Evolutionary conservation across 92 coral and sea anemone genomes (phyloP).

Genomic region (Metridium senile): DNA sequence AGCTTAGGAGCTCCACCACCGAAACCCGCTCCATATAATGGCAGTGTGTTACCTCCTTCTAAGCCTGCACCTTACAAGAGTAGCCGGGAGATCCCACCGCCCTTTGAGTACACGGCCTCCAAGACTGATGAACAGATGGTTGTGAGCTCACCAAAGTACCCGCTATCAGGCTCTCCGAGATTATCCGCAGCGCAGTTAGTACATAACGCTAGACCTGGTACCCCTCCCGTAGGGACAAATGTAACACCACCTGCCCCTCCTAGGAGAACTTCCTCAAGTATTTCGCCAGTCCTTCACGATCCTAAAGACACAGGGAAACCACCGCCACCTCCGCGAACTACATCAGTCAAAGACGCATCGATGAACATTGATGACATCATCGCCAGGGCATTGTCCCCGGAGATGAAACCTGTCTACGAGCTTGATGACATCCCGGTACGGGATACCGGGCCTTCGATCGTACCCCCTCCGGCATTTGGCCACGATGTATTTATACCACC

Average conservation of each 20-base stretch:
- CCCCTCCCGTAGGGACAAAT: not conserved
- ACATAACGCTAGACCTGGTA: conserved; percentile 5
- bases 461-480: conserved; percentile 9
- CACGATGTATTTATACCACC: not conserved
- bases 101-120: not conserved
- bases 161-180: conserved; percentile 33
- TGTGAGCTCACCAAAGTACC: conserved; percentile 6
- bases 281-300: not conserved
- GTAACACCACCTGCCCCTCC: conserved; percentile 24
- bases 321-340: conserved; percentile 47
- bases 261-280: not conserved
- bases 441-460: conserved; percentile 26
- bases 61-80: not conserved
- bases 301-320: conserved; percentile 16
- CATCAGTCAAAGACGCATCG: conserved; percentile 34
- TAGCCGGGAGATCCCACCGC: conserved; percentile 5
- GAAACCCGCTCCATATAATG: not conserved
- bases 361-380: conserved; percentile 28
- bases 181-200: conserved; percentile 32
- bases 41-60: too few relatives aligned
- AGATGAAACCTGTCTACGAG: conserved; percentile 37
- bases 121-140: not conserved
- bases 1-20: not conserved
- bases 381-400: conserved; percentile 42
- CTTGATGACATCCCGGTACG: conserved; percentile 54